phyloP scores from a whole-genome alignment of 2,888 invertebrate species.

The Dichetophora obliterata region DNA sequence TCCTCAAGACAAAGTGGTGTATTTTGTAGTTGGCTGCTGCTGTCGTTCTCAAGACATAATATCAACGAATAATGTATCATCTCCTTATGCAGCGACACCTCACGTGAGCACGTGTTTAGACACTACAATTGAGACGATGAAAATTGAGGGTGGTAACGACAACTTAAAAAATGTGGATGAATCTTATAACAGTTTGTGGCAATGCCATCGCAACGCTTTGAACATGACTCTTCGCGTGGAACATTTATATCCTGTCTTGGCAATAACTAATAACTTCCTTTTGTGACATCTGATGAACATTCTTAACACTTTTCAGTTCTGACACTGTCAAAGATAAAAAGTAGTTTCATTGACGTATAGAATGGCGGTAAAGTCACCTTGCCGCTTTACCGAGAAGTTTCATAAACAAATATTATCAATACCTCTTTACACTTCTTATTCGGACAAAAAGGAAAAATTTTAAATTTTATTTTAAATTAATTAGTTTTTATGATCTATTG shows the following conservation, averaged over 20 bases:
- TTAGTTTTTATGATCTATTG: too few relatives aligned
- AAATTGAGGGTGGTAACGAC: slow-evolving; percentile 5
- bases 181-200: not conserved
- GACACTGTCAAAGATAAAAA: too few relatives aligned
- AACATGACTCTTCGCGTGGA: not conserved
- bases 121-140: not conserved
- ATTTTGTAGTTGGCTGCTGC: not conserved
- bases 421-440: too few relatives aligned
- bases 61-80: not conserved
- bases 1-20: not conserved
- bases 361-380: too few relatives aligned
- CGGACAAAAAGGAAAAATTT: too few relatives aligned
- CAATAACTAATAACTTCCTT: slow-evolving; percentile 37
- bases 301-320: not conserved
- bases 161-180: not conserved
- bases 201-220: not conserved
- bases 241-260: slow-evolving; percentile 25
- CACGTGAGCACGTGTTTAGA: slow-evolving; percentile 13
- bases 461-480: too few relatives aligned
- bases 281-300: slow-evolving; percentile 24
- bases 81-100: not conserved
- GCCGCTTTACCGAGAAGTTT: too few relatives aligned
- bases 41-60: too few relatives aligned
- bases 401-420: too few relatives aligned
- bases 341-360: too few relatives aligned